phyloP scores from a whole-genome alignment of 2,113 vertebrate species.

The Etheostoma cragini region DNA sequence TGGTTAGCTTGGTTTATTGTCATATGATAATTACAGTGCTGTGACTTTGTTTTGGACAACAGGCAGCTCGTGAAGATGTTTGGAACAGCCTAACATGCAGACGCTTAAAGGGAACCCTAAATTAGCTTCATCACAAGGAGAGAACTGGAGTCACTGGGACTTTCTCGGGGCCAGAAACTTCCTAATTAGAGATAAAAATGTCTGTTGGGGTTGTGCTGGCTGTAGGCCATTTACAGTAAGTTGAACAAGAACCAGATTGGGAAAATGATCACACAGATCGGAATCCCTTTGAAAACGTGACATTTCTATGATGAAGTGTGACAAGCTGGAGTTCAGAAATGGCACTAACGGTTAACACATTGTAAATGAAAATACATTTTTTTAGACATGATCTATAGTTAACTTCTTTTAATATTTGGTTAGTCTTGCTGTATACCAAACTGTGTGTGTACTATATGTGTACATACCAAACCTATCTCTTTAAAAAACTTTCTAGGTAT shows the following conservation, averaged over 20 bases:
- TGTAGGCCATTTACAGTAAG: slow-evolving; percentile 31
- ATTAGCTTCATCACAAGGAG: slow-evolving; percentile 66
- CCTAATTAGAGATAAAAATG: slow-evolving; percentile 64
- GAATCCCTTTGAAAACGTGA: slow-evolving; percentile 38
- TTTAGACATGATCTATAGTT: background rate
- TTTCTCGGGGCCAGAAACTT: slow-evolving; percentile 47
- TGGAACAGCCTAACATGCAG: slow-evolving; percentile 59
- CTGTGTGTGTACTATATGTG: background rate
- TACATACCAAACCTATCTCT: background rate
- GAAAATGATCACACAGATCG: slow-evolving; percentile 44
- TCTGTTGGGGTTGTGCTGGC: slow-evolving; percentile 48
- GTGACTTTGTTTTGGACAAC: slow-evolving; percentile 72
- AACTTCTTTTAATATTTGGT: slow-evolving; percentile 10
- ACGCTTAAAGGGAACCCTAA: slow-evolving; percentile 55
- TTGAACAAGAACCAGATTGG: slow-evolving; percentile 51
- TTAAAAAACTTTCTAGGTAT: background rate
- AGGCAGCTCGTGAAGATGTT: slow-evolving; percentile 59
- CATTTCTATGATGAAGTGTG: slow-evolving; percentile 59
- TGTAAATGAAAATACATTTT: slow-evolving; percentile 24
- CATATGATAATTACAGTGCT: slow-evolving; percentile 64
- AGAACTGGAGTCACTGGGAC: slow-evolving; percentile 21
- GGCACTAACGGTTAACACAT: background rate
- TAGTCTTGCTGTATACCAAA: slow-evolving; percentile 10
- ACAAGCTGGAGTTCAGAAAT: slow-evolving; percentile 42
- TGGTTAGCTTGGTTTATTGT: slow-evolving; percentile 62